Conservation (phyloP, 2,797 vertebrate species). For the Poecilia wingei region DNA sequence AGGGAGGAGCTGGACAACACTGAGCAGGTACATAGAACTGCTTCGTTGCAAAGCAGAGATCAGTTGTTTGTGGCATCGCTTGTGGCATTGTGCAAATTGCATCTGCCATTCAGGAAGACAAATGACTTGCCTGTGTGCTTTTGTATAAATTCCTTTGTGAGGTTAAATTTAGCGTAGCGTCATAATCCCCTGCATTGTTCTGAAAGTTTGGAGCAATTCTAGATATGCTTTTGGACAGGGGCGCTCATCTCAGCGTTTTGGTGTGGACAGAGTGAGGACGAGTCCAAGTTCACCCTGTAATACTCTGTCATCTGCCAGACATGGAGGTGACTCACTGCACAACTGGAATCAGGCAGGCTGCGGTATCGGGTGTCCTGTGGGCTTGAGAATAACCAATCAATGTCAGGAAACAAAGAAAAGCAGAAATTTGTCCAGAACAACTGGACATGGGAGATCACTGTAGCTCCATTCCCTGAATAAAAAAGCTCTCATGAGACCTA, state of each 20-base stretch:
- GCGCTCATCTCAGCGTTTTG: constrained; percentile 30
- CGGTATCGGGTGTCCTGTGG: constrained; percentile 74
- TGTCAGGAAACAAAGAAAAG: constrained; percentile 75
- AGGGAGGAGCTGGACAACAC: not conserved
- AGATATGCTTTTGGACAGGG: constrained; percentile 46
- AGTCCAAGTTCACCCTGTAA: constrained; percentile 67
- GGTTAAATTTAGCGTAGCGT: constrained; percentile 71
- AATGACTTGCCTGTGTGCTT: constrained; percentile 30
- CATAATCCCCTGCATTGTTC: constrained; percentile 78
- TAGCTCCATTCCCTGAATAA: constrained; percentile 47
- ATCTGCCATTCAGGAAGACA: constrained; percentile 12
- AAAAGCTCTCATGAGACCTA: constrained; percentile 17
- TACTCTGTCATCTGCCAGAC: constrained; percentile 66
- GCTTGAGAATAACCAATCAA: constrained; percentile 79
- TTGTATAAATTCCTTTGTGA: constrained; percentile 53
- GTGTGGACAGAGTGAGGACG: constrained; percentile 57
- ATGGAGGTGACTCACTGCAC: constrained; percentile 75
- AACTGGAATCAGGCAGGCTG: constrained; percentile 66
- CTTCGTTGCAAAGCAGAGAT: not conserved
- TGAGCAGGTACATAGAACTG: not conserved
- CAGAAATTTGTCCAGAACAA: constrained; percentile 54
- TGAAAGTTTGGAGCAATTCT: constrained; percentile 64
- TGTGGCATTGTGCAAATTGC: constrained; percentile 7
- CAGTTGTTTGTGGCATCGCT: not conserved
- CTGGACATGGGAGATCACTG: constrained; percentile 52